Evolutionary conservation across 2,888 invertebrate species (phyloP).

Genomic region (Harpalus rufipes): DNA sequence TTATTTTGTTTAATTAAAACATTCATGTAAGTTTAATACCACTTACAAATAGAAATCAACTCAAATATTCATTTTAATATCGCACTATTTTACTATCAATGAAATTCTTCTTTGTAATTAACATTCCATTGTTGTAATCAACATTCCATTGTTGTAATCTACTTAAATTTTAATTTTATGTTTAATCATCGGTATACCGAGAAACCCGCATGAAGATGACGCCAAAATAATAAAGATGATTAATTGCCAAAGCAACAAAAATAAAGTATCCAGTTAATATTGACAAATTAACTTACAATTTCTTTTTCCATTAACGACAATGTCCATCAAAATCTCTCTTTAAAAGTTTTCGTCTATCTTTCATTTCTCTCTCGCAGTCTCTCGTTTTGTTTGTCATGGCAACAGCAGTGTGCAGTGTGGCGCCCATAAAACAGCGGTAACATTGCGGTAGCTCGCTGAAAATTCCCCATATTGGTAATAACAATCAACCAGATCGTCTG

Average conservation of each 20-base stretch:
- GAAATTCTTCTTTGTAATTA: not conserved
- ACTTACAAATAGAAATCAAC: not conserved
- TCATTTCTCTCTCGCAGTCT: not conserved
- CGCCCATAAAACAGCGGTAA: slow-evolving; percentile 41
- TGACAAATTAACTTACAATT: too few relatives aligned
- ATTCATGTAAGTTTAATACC: slow-evolving; percentile 31
- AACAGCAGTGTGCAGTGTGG: not conserved
- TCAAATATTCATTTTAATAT: not conserved
- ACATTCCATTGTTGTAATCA: not conserved
- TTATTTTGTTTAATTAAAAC: slow-evolving; percentile 22
- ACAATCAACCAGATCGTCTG: slow-evolving; percentile 59
- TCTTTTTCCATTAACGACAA: too few relatives aligned
- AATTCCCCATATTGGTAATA: slow-evolving; percentile 63
- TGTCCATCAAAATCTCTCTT: too few relatives aligned
- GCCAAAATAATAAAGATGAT: too few relatives aligned
- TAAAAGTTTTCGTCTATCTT: too few relatives aligned
- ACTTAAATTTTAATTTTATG: not conserved
- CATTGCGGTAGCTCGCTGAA: slow-evolving; percentile 34
- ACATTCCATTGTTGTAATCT: not conserved
- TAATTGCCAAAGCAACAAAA: too few relatives aligned
- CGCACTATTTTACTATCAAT: not conserved
- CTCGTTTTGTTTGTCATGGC: not conserved
- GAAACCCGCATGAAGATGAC: too few relatives aligned
- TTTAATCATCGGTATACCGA: too few relatives aligned
- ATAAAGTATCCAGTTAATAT: too few relatives aligned